Evolutionary conservation across 2,113 vertebrate species (phyloP).

Genomic region (Vimba vimba): DNA sequence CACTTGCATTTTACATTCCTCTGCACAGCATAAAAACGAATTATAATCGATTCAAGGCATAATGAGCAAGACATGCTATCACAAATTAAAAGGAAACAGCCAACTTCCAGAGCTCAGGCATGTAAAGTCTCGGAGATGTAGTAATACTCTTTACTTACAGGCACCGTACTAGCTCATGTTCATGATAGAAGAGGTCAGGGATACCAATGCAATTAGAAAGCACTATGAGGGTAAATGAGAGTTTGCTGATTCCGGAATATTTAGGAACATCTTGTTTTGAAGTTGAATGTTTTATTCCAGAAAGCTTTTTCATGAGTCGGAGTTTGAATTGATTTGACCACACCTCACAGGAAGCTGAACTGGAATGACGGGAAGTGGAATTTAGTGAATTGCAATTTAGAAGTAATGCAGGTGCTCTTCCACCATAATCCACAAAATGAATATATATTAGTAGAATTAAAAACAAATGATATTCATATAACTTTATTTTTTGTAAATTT

Average conservation of each 20-base stretch:
- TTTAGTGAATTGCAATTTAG: too few relatives aligned
- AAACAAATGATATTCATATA: too few relatives aligned
- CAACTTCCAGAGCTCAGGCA: conserved; percentile 41
- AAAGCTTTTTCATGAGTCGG: neutral
- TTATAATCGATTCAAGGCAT: conserved; percentile 69
- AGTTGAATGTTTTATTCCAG: neutral
- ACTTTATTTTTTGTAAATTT: too few relatives aligned
- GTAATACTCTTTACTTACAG: neutral
- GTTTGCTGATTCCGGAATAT: conserved; percentile 12
- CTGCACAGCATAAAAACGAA: conserved; percentile 71
- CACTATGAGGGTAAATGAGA: neutral
- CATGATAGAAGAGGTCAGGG: conserved; percentile 34
- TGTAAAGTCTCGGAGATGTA: conserved; percentile 12
- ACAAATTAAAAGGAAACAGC: conserved; percentile 64
- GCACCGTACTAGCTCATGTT: neutral
- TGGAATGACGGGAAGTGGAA: too few relatives aligned
- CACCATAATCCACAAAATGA: too few relatives aligned
- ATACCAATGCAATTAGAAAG: conserved; percentile 35
- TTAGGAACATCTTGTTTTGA: neutral
- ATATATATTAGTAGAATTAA: too few relatives aligned
- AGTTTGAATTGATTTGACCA: neutral
- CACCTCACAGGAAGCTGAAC: too few relatives aligned
- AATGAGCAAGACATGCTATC: conserved; percentile 63
- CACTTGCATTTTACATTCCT: conserved; percentile 66
- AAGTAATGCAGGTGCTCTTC: too few relatives aligned